A percentile compares a stretch with the other conserved stretches of the same genome.
phyloP scores from a whole-genome alignment of 2,888 invertebrate species.

The Drosophila multiciliata region DNA sequence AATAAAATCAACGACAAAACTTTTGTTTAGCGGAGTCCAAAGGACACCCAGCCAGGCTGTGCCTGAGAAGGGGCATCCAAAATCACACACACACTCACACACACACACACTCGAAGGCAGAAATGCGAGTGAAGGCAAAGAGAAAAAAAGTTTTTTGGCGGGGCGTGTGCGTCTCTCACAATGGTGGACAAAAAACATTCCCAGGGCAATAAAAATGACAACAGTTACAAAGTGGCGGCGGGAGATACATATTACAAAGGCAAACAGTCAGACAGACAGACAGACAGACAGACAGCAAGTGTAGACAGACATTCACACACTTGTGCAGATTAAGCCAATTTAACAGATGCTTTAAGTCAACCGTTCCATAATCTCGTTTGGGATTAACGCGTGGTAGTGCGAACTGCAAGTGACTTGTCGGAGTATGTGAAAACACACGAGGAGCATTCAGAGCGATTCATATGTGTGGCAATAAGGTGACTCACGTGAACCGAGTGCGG shows the following conservation, averaged over 20 bases:
- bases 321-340: conserved; percentile 78
- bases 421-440: conserved; percentile 18
- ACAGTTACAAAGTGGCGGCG: conserved; percentile 80
- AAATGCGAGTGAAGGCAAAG: conserved; percentile 23
- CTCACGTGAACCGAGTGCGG: conserved; percentile 16
- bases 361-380: conserved; percentile 69
- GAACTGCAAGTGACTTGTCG: conserved; percentile 50
- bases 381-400: conserved; percentile 69
- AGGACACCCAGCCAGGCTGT: conserved; percentile 71
- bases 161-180: conserved; percentile 70
- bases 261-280: conserved; percentile 41
- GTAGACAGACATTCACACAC: conserved; percentile 45
- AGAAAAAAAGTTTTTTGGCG: conserved; percentile 48
- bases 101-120: conserved; percentile 24
- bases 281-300: conserved; percentile 16
- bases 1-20: conserved; percentile 81
- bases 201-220: conserved; percentile 82
- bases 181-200: conserved; percentile 77
- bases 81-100: conserved; percentile 22
- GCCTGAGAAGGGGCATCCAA: conserved; percentile 20
- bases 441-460: conserved; percentile 5
- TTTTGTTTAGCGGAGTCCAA: conserved; percentile 68
- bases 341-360: conserved; percentile 81
- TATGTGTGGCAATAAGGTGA: conserved; percentile 31
- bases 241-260: conserved; percentile 72